Conservation (phyloP, 1,140 invertebrate genomes). For the Sitophilus oryzae region DNA sequence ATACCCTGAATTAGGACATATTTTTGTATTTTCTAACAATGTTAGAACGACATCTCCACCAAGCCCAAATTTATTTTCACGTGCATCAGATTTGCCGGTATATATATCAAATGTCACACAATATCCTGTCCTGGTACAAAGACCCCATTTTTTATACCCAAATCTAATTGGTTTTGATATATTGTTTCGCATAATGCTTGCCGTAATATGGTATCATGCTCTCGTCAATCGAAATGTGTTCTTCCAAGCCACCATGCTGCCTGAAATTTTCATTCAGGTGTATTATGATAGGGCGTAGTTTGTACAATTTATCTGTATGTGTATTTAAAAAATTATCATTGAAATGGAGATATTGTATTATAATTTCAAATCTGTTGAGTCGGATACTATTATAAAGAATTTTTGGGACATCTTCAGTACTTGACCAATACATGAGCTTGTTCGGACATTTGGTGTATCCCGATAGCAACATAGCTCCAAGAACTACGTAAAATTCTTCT, state of each 20-base stretch:
- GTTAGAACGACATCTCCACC: slow-evolving; percentile 25
- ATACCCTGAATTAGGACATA: slow-evolving; percentile 11
- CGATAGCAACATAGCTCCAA: too few relatives aligned
- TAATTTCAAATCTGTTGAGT: slow-evolving; percentile 23
- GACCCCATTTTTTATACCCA: too few relatives aligned
- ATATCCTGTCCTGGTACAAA: slow-evolving; percentile 17
- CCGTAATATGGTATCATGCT: slow-evolving; percentile 28
- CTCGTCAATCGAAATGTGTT: slow-evolving; percentile 15
- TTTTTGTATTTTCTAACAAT: slow-evolving; percentile 11
- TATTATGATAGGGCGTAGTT: slow-evolving; percentile 17
- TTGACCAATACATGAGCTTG: too few relatives aligned
- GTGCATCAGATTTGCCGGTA: slow-evolving; percentile 12
- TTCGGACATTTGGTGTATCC: too few relatives aligned
- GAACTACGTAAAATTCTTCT: too few relatives aligned
- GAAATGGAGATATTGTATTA: slow-evolving; percentile 20
- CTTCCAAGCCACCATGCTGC: too few relatives aligned
- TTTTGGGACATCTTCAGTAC: too few relatives aligned
- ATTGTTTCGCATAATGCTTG: too few relatives aligned
- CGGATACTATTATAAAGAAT: slow-evolving; percentile 24
- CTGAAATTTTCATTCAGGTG: too few relatives aligned
- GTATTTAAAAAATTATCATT: slow-evolving; percentile 19
- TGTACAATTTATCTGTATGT: too few relatives aligned
- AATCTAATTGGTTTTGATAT: too few relatives aligned
- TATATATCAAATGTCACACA: slow-evolving; percentile 9
- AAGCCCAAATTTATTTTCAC: slow-evolving; percentile 18